Conservation (phyloP, 2,797 vertebrate genomes). For the Pseudotriccus pelzelni region DNA sequence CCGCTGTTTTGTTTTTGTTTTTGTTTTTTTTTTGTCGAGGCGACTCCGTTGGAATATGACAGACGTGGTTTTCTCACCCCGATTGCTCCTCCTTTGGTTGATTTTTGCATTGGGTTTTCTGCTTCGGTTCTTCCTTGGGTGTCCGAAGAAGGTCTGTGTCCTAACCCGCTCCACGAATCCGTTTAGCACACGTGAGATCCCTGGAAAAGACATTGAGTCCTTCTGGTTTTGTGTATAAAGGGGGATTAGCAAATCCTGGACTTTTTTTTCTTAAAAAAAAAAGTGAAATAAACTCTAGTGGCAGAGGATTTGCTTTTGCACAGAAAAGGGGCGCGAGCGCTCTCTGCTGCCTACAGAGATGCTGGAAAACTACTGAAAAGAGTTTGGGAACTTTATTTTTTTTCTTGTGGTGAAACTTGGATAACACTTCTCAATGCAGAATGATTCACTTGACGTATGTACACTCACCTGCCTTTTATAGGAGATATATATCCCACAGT, state of each 20-base stretch:
- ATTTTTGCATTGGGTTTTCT: not conserved
- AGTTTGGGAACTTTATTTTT: slow-evolving; percentile 38
- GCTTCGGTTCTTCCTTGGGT: not conserved
- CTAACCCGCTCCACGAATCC: not conserved
- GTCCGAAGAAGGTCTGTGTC: slow-evolving; percentile 6
- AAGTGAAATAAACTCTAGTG: slow-evolving; percentile 74
- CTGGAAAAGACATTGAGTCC: slow-evolving; percentile 66
- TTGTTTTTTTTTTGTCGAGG: not conserved
- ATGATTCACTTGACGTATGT: slow-evolving; percentile 73
- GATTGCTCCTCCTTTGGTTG: not conserved
- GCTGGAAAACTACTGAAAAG: slow-evolving; percentile 86
- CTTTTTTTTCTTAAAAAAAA: not conserved
- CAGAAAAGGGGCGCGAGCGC: slow-evolving; percentile 80
- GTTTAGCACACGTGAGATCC: slow-evolving; percentile 51
- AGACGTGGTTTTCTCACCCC: not conserved
- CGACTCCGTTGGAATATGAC: slow-evolving; percentile 22
- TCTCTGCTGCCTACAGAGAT: slow-evolving; percentile 83
- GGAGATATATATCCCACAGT: not conserved
- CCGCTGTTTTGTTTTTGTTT: not conserved
- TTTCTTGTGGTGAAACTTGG: slow-evolving; percentile 61
- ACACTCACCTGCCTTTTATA: slow-evolving; percentile 58
- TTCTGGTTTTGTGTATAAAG: slow-evolving; percentile 18
- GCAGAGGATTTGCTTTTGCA: slow-evolving; percentile 86
- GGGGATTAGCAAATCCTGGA: slow-evolving; percentile 45
- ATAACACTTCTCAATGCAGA: slow-evolving; percentile 68